Evolutionary conservation across 2,888 invertebrate genomes (phyloP), one percentile per base, ranked within the genome.

Genomic region (Hecatera dysodea): DNA sequence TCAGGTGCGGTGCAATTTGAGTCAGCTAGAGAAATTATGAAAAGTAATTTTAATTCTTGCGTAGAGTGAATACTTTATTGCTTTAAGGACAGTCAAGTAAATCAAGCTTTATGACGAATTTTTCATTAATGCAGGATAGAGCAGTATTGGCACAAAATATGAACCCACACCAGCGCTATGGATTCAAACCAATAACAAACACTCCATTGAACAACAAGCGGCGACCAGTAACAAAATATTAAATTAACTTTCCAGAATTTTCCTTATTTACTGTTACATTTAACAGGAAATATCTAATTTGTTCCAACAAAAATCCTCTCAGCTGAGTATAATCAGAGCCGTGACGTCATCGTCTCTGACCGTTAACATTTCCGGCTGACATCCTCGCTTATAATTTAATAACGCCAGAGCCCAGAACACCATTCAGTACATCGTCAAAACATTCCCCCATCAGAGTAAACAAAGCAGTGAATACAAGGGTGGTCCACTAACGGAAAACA

Each of bases 401-500:
- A 83, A 75, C 53, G 55, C n/a, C 64, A 67, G 39, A 72, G 65
- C 65, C 50, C 67, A 85, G 52, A 70, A 72, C 63, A 67, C 55
- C 65, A 62, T 75, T 75, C 72, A 66, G 71, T 73, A 74, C 75
- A 56, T 46, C 81, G 62, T 71, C 78, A 73, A 75, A 77, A 80
- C 69, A 82, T 71, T 75, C 44, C 55, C n/a, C 72, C 67, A 76
- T 75, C 73, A 77, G 63, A 60, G 73, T 80, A 86, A 86, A 86
- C 87, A 83, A 78, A 77, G 72, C 80, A 67, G 62, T 29, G 67
- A 81, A 85, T 83, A 85, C 87, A 85, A 84, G 84, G 83, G 82
- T 85, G 84, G 89, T 86, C 88, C 89, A 87, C 86, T 83, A 82
- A 88, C 89, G 87, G 90, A 88, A 91, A 93, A 92, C 92, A 92